Evolutionary conservation across 2,113 vertebrate genomes (phyloP).

Genomic region (Gallinago undulata): DNA sequence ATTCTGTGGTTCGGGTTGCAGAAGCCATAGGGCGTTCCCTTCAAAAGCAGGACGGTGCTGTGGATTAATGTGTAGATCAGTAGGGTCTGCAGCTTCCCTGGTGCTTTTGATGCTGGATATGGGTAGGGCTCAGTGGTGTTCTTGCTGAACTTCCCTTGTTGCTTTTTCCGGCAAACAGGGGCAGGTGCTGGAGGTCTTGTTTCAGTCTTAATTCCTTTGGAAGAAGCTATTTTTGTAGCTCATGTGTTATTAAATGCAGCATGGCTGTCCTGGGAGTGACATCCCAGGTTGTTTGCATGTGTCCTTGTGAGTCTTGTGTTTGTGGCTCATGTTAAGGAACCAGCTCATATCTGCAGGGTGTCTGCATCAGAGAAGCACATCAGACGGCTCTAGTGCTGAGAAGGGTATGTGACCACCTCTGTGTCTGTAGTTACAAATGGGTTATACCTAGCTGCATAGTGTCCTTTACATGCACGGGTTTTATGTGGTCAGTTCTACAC

Average conservation of each 20-base stretch:
- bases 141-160: background rate
- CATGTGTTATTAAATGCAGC: background rate
- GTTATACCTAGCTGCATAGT: background rate
- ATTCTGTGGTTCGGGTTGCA: background rate
- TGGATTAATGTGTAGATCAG: background rate
- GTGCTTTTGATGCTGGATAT: background rate
- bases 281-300: background rate
- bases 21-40: background rate
- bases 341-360: accelerated
- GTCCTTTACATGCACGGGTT: background rate
- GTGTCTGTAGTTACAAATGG: background rate
- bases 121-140: background rate
- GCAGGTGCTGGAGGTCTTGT: background rate
- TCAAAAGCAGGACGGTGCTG: background rate
- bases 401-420: background rate
- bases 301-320: background rate
- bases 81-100: background rate
- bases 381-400: background rate
- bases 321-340: background rate
- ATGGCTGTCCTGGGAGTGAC: background rate
- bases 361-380: background rate
- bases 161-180: background rate
- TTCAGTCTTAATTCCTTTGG: background rate
- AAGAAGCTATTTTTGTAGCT: background rate
- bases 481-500: background rate